These are phyloP conservation scores for Listrodromus nycthemerus DNA, from an alignment of 2,888 invertebrate species.

Conservation along the genomic window DNA sequence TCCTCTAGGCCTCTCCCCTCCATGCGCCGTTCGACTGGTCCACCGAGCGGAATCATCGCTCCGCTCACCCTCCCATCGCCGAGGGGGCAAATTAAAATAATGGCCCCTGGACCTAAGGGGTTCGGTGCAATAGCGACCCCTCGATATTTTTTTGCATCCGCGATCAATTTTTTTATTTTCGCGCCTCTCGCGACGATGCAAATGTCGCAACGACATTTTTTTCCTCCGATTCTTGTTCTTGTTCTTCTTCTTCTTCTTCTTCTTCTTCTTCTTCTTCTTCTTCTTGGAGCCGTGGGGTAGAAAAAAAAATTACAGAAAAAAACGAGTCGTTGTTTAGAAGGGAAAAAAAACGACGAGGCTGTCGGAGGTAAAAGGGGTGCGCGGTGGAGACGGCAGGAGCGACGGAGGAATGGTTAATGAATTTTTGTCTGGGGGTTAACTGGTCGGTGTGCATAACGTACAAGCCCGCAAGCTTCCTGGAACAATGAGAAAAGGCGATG, in stretches of 20 bases:
- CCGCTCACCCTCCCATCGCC: constrained; percentile 52
- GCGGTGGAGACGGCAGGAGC: constrained; percentile 25
- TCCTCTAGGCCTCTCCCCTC: constrained; percentile 56
- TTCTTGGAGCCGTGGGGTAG: constrained; percentile 49
- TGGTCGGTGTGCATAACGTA: constrained; percentile 48
- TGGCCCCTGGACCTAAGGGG: constrained; percentile 73
- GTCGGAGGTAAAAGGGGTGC: constrained; percentile 49
- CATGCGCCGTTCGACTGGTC: constrained; percentile 55
- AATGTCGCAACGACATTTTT: constrained; percentile 38
- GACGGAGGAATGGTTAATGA: constrained; percentile 73
- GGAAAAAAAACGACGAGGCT: constrained; percentile 30
- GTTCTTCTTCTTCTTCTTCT: constrained; percentile 72
- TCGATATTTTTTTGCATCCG: constrained; percentile 65
- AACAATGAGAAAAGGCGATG: constrained; percentile 36
- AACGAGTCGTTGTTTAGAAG: constrained; percentile 68
- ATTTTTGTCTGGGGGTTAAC: constrained; percentile 70
- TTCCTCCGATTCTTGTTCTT: constrained; percentile 43
- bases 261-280: constrained; percentile 73
- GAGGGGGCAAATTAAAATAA: constrained; percentile 79
- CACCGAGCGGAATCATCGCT: constrained; percentile 60
- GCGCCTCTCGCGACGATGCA: constrained; percentile 53
- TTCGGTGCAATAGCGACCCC: constrained; percentile 48
- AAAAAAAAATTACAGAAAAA: constrained; percentile 62
- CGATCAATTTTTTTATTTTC: constrained; percentile 70
- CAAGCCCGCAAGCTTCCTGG: constrained; percentile 22